Evolutionary conservation across 2,113 vertebrate species (phyloP).

Genomic region (Chrysemys picta): DNA sequence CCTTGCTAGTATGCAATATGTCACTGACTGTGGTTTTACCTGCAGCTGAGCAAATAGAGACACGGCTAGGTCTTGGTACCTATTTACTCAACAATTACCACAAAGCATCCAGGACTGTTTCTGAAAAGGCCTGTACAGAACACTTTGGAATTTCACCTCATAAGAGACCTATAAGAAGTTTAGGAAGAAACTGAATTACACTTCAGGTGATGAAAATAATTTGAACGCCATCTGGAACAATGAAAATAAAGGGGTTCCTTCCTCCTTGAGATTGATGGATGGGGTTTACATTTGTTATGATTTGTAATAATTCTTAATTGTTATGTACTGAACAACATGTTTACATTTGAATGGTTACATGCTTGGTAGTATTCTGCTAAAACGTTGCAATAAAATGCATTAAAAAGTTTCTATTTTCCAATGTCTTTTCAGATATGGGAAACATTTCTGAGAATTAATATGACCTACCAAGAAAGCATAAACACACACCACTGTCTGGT

Average conservation of each 20-base stretch:
- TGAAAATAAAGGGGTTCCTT: neutral
- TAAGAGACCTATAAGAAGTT: neutral
- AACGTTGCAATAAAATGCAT: neutral
- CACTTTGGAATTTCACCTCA: neutral
- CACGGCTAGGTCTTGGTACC: neutral
- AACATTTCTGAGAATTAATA: neutral
- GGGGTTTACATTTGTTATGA: neutral
- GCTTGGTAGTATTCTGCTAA: neutral
- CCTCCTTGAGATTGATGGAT: neutral
- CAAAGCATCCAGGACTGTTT: neutral
- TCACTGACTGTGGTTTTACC: rapidly evolving
- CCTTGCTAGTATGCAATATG: neutral
- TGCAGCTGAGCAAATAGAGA: neutral
- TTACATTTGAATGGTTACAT: neutral
- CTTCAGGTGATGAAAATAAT: neutral
- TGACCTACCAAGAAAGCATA: neutral
- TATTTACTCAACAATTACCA: neutral
- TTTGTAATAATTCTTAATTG: neutral
- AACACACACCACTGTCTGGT: rapidly evolving
- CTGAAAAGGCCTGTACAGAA: neutral
- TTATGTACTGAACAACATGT: neutral
- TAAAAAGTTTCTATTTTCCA: neutral
- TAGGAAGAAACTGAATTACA: neutral
- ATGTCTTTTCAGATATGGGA: rapidly evolving
- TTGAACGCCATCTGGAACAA: neutral